Conservation (phyloP, 1,140 invertebrate species). For the Meloidogyne exigua region DNA sequence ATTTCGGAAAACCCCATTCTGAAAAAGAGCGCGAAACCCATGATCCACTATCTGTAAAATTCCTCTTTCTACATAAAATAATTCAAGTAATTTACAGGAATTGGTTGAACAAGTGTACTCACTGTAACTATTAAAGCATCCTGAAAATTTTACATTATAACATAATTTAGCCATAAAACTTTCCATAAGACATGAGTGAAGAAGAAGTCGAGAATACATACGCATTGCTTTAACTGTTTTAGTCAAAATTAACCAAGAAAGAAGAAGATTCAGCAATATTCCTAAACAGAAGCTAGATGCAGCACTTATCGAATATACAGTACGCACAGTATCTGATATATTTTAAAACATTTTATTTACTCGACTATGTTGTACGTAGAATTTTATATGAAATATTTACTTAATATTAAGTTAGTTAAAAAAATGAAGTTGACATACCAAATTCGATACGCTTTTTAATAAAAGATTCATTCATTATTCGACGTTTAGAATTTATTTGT, state of each 20-base stretch:
- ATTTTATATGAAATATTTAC: no score
- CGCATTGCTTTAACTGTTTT: slow-evolving; percentile 30
- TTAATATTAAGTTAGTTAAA: no score
- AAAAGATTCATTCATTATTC: neutral
- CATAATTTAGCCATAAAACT: neutral
- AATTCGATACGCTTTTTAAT: neutral
- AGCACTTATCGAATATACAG: slow-evolving; percentile 14
- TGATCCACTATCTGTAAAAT: slow-evolving; percentile 13
- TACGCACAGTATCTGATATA: slow-evolving; percentile 3
- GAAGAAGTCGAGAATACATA: slow-evolving; percentile 16
- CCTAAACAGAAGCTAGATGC: slow-evolving; percentile 11
- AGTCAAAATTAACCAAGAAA: slow-evolving; percentile 7
- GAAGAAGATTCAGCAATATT: slow-evolving; percentile 17
- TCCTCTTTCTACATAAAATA: neutral
- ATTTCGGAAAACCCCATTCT: slow-evolving; percentile 26
- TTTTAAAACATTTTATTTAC: no score
- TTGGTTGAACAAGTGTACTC: slow-evolving; percentile 17
- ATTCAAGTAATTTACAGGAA: slow-evolving; percentile 3
- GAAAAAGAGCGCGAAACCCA: slow-evolving; percentile 23
- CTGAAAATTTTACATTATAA: neutral
- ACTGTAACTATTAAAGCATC: slow-evolving; percentile 25
- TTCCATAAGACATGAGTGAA: slow-evolving; percentile 27
- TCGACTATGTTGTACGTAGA: no score
- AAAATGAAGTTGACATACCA: neutral
- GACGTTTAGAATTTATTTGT: no score